A percentile compares a stretch with the other conserved stretches of the same genome.
Evolutionary conservation across 2,113 vertebrate genomes (phyloP).

Genomic region (Pan paniscus): DNA sequence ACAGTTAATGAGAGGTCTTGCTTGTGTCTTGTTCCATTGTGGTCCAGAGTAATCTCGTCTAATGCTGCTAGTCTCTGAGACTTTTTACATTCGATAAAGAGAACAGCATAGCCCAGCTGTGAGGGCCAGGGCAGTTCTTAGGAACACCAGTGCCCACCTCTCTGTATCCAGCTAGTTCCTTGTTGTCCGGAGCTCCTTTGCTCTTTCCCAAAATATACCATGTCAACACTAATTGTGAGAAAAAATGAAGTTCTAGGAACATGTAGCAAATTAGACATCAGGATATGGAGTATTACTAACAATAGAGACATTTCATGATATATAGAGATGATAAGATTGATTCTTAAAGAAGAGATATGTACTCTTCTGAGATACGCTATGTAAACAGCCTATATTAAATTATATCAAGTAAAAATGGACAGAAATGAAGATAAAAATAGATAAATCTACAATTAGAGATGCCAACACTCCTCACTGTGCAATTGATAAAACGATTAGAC

Average conservation of each 20-base stretch:
- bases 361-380: background rate
- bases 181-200: background rate
- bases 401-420: background rate
- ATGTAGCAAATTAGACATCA: background rate
- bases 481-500: background rate
- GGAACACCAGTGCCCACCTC: rapidly evolving
- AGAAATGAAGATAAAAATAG: background rate
- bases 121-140: background rate
- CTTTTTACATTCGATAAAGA: background rate
- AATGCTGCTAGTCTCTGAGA: no score
- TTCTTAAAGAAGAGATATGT: background rate
- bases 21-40: background rate
- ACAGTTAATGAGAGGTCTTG: background rate
- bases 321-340: background rate
- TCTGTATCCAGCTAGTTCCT: background rate
- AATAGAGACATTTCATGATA: background rate
- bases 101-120: background rate
- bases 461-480: background rate
- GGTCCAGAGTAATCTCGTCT: background rate
- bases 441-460: background rate
- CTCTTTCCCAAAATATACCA: background rate
- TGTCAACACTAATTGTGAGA: background rate
- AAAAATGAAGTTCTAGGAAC: background rate
- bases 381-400: background rate
- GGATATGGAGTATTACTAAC: background rate